Conservation (phyloP, 2,888 invertebrate species). For the Meliscaeva auricollis region DNA sequence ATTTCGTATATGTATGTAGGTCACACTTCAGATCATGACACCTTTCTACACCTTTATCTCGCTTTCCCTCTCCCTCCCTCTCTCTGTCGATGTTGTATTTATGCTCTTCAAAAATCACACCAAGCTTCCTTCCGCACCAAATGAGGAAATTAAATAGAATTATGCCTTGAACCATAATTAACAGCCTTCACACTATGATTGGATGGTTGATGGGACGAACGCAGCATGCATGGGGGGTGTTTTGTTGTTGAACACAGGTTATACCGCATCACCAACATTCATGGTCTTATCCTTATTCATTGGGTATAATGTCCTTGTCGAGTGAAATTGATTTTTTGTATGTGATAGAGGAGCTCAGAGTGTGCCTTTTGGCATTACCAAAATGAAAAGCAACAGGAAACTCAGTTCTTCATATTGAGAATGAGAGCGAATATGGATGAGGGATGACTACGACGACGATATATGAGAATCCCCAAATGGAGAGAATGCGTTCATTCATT, state of each 20-base stretch:
- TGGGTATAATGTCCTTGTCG: slow-evolving; percentile 39
- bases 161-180: slow-evolving; percentile 54
- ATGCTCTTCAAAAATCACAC: slow-evolving; percentile 40
- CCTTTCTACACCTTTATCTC: background rate
- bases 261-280: slow-evolving; percentile 9
- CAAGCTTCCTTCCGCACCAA: slow-evolving; percentile 28
- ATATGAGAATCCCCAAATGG: background rate
- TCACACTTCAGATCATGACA: slow-evolving; percentile 28
- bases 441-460: no score
- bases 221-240: background rate
- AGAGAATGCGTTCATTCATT: slow-evolving; percentile 3
- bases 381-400: slow-evolving; percentile 42
- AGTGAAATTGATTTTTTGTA: slow-evolving; percentile 51
- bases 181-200: slow-evolving; percentile 17
- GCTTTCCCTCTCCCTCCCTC: background rate
- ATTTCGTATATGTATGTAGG: slow-evolving; percentile 10
- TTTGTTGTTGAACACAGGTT: background rate
- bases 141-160: slow-evolving; percentile 40
- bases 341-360: slow-evolving; percentile 13
- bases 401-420: background rate
- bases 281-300: slow-evolving; percentile 30
- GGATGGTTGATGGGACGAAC: background rate
- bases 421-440: background rate
- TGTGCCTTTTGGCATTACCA: slow-evolving; percentile 37
- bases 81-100: background rate